Conservation (phyloP, 2,113 vertebrate species). For the Anhinga anhinga region DNA sequence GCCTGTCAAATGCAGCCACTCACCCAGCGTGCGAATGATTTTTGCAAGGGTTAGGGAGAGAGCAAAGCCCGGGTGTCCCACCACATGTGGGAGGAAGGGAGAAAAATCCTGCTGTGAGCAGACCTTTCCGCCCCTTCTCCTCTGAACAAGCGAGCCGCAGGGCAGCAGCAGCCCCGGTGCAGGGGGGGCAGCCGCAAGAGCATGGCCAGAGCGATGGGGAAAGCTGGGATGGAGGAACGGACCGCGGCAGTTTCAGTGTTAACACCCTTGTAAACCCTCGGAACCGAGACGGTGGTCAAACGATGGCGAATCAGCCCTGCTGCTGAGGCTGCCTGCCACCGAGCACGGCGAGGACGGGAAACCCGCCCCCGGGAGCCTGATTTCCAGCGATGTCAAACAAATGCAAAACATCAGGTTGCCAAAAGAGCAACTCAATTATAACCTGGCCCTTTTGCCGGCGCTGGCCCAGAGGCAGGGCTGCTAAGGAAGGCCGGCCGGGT, state of each 20-base stretch:
- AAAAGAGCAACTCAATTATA: background rate
- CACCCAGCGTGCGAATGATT: accelerated
- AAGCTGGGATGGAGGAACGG: background rate
- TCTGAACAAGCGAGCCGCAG: accelerated
- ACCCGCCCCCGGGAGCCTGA: background rate
- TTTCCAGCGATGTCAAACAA: background rate
- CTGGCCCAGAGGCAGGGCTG: background rate
- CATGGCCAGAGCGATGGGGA: background rate
- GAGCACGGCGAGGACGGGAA: background rate
- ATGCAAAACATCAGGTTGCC: background rate
- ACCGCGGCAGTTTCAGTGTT: background rate
- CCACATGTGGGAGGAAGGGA: background rate
- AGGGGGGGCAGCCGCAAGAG: background rate
- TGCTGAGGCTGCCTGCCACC: background rate
- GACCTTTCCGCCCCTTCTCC: background rate
- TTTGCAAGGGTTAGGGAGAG: background rate
- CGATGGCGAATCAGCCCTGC: background rate
- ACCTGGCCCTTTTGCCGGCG: background rate
- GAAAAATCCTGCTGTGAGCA: background rate
- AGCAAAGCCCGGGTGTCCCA: background rate
- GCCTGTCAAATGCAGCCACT: background rate
- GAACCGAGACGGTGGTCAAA: background rate
- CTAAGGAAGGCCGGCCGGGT: background rate
- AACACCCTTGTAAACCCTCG: background rate
- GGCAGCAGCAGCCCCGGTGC: background rate